A percentile compares a stretch with the other conserved stretches of the same genome.
These are phyloP conservation scores for Brenthis daphne DNA, from an alignment of 2,888 invertebrate species.

Conservation along the genomic window DNA sequence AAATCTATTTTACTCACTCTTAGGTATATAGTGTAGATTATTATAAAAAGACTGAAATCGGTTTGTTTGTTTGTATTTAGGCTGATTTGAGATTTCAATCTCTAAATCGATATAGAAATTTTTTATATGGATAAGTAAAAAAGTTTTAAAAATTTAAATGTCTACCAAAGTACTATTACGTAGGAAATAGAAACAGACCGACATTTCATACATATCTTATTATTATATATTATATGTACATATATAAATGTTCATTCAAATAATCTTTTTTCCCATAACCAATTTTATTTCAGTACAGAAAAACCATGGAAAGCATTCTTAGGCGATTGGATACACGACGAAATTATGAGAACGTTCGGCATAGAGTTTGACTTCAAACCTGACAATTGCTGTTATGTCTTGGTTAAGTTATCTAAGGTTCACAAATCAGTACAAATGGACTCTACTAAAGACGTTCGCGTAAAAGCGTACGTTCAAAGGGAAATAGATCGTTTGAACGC, in stretches of 20 bases:
- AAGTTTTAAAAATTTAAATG: no score
- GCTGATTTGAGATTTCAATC: no score
- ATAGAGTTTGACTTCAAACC: slow-evolving; percentile 84
- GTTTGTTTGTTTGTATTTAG: no score
- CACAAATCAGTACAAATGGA: slow-evolving; percentile 86
- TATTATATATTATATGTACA: background rate
- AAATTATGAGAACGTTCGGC: slow-evolving; percentile 90
- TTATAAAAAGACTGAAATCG: no score
- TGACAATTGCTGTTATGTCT: slow-evolving; percentile 89
- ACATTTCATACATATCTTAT: background rate
- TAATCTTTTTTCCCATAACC: slow-evolving; percentile 17
- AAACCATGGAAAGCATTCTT: slow-evolving; percentile 94
- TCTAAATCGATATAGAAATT: no score
- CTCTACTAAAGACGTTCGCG: slow-evolving; percentile 79
- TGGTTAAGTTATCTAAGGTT: slow-evolving; percentile 84
- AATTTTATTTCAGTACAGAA: slow-evolving; percentile 69
- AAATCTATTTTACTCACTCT: no score
- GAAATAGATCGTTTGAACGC: slow-evolving; percentile 84
- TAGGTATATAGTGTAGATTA: no score
- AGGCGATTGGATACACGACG: slow-evolving; percentile 91
- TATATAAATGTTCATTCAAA: background rate
- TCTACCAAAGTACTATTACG: no score
- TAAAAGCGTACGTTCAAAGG: slow-evolving; percentile 85
- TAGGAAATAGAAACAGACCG: no score
- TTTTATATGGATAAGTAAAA: no score